Conservation (phyloP, 2,888 invertebrate genomes). For the Emesis furor region DNA sequence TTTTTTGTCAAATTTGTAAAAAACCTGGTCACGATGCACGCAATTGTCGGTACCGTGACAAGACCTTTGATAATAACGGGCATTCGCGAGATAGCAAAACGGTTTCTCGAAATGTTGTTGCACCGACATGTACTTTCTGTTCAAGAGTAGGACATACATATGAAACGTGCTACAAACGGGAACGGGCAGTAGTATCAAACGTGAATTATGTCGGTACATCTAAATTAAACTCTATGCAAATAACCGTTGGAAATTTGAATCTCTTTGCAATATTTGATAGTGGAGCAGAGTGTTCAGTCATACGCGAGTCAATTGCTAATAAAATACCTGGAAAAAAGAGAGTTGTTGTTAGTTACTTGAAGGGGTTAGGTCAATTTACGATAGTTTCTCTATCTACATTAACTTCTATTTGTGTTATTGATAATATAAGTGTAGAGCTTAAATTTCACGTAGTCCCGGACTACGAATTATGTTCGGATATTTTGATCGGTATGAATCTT, state of each 20-base stretch:
- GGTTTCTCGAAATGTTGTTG: neutral
- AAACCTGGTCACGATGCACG: neutral
- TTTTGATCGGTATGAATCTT: no score
- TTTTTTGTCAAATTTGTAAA: conserved; percentile 1
- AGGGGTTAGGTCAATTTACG: no score
- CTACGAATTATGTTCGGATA: no score
- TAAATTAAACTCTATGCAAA: neutral
- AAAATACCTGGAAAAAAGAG: no score
- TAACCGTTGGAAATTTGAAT: neutral
- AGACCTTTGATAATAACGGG: neutral
- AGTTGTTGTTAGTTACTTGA: no score
- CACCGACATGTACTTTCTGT: conserved; percentile 62
- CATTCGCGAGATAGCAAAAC: neutral
- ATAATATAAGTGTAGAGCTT: no score
- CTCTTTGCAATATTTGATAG: neutral
- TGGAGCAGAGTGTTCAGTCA: no score
- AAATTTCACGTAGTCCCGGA: no score
- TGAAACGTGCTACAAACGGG: conserved; percentile 68
- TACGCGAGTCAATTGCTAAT: no score
- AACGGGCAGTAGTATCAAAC: conserved; percentile 65
- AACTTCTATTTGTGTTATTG: no score
- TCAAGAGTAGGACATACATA: conserved; percentile 66
- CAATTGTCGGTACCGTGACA: neutral
- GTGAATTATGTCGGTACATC: conserved; percentile 32
- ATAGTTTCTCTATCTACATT: no score